Base-by-base conservation (phyloP, 2,888 invertebrate genomes). In the Parthenolecanium corni region DNA sequence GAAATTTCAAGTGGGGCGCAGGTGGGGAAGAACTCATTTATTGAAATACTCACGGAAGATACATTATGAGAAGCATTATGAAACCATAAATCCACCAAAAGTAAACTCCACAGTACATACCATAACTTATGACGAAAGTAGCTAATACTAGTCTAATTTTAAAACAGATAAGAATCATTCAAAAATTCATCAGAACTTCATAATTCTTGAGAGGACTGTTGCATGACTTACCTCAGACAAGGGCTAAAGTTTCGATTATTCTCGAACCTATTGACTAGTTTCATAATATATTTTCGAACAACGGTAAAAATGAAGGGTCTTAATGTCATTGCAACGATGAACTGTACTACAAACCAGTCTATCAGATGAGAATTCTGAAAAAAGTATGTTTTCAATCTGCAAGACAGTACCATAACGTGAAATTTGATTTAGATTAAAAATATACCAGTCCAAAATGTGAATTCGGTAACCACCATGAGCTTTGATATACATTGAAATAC, bases 401-500 rank as follows among this genome's bases (percentile, higher is more conserved):
- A 40, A 20, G 62, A 49, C 9, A 58, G 54, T 47, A 47, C n/a
- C 21, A 63, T 16, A 21, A 16, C 12, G 52, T 14, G 51, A 64
- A 56, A 42, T 38, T 54, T 16, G 18, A 47, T 51, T 25, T 1
- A 46, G 44, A 57, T 16, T 21, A 16, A 14, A 31, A 31, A 31
- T 9, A 31, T 61, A 61, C 61, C 51, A 61, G 16, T 51, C 61
- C 61, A 23, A 31, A 61, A 51, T 61, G 61, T 0, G 94, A 92
- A 72, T 95, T 85, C 1, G 94, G 92, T 58, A 96, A 74, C 97
- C 97, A 98, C 94, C 95, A 98, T 14, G 91, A 87, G 2, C 93
- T 94, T 68, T 92, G 83, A 72, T 97, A 97, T 40, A 97, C 79
- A 76, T 97, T 93, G 46, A 97, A 78, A 72, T 94, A 91, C 76